Percentiles rank a stretch among this genome's conserved stretches.
Conservation (phyloP, 2,797 vertebrate genomes). For the Ara ararauna region DNA sequence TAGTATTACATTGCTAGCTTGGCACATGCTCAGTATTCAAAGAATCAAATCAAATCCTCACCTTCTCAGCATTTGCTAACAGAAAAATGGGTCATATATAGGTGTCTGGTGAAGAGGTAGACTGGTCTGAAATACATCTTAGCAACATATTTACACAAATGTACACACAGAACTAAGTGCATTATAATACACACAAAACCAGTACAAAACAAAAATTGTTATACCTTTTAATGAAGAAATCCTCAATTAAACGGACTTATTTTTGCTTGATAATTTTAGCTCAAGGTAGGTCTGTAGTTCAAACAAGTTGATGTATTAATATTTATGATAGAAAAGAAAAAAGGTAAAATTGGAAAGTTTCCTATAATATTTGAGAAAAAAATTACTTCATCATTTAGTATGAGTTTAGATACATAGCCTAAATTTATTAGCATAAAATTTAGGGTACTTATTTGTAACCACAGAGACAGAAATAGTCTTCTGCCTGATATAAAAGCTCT, state of each 20-base stretch:
- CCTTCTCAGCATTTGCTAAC: neutral
- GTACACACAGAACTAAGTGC: neutral
- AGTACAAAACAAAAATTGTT: neutral
- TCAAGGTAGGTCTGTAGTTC: slow-evolving; percentile 26
- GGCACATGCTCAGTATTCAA: neutral
- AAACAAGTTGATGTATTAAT: slow-evolving; percentile 39
- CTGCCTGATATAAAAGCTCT: neutral
- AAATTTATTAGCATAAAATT: slow-evolving; percentile 52
- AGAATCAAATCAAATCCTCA: neutral
- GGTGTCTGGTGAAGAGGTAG: neutral
- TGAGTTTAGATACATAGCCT: slow-evolving; percentile 34
- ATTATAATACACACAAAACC: neutral
- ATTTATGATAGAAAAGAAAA: slow-evolving; percentile 57
- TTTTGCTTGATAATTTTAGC: neutral
- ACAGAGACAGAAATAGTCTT: slow-evolving; percentile 22
- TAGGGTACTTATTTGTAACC: slow-evolving; percentile 37
- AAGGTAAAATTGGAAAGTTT: slow-evolving; percentile 54
- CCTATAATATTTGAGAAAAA: slow-evolving; percentile 56
- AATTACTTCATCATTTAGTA: slow-evolving; percentile 43
- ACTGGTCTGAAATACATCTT: neutral
- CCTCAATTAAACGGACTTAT: neutral
- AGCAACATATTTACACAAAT: neutral
- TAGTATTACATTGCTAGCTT: neutral
- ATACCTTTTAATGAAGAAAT: neutral
- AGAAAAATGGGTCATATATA: neutral